A percentile compares a stretch with the other conserved stretches of the same genome.
phyloP scores from a whole-genome alignment of 2,113 vertebrate species.

The Corythaeola cristata region DNA sequence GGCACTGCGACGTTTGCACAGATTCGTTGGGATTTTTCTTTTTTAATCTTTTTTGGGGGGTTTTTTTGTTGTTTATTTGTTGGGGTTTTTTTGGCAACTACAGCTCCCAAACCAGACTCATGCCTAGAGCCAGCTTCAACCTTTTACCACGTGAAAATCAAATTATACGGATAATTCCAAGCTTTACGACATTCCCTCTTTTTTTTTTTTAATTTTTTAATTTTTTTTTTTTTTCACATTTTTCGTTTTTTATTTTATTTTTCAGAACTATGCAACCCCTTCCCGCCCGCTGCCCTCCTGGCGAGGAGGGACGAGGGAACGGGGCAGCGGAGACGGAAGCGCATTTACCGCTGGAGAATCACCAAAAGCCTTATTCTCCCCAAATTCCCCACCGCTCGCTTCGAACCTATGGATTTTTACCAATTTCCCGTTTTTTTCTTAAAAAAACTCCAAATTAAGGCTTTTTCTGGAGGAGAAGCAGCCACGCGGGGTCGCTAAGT shows the following conservation, averaged over 20 bases:
- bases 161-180: background rate
- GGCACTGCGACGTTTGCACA: constrained; percentile 68
- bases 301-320: background rate
- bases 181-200: background rate
- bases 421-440: too few species aligned
- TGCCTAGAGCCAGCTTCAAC: background rate
- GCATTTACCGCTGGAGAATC: background rate
- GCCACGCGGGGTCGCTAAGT: fast-evolving
- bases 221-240: background rate
- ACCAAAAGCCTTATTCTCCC: background rate
- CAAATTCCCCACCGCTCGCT: background rate
- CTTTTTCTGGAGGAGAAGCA: background rate
- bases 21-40: too few species aligned
- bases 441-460: background rate
- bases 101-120: background rate
- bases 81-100: background rate
- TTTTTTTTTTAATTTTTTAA: background rate
- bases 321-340: background rate
- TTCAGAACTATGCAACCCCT: constrained; percentile 11
- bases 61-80: background rate
- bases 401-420: background rate
- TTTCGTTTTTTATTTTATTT: background rate
- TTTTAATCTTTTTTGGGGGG: background rate
- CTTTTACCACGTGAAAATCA: background rate
- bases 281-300: background rate